These are phyloP conservation scores for Poeciliopsis turneri DNA, from an alignment of 2,797 vertebrate genomes.

Conservation along the genomic window DNA sequence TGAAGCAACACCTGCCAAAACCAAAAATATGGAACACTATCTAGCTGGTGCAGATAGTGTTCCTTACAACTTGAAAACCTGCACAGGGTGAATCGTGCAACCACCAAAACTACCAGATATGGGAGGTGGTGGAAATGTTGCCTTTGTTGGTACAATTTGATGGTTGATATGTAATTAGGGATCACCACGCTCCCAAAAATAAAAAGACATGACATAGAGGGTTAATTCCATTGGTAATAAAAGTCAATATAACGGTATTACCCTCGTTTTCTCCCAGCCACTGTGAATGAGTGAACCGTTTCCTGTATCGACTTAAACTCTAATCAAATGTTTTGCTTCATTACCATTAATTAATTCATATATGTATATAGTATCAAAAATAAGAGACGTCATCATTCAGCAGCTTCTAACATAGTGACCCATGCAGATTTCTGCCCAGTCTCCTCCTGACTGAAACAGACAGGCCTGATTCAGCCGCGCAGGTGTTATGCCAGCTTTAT, in stretches of 20 bases:
- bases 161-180: too few relatives aligned
- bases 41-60: too few relatives aligned
- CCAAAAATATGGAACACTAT: too few relatives aligned
- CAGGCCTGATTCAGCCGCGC: background rate
- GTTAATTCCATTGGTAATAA: background rate
- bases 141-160: too few relatives aligned
- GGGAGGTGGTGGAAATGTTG: too few relatives aligned
- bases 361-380: background rate
- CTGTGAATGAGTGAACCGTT: background rate
- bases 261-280: background rate
- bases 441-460: constrained; percentile 10
- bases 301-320: background rate
- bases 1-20: too few relatives aligned
- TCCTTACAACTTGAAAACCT: too few relatives aligned
- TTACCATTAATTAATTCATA: background rate
- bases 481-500: constrained; percentile 9
- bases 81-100: too few relatives aligned
- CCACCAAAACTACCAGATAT: too few relatives aligned
- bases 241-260: background rate
- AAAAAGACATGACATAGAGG: too few relatives aligned
- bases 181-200: too few relatives aligned
- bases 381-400: background rate
- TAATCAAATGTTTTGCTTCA: background rate
- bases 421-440: constrained; percentile 40
- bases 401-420: constrained; percentile 21